Conservation (phyloP, 2,113 vertebrate species). For the Rhynchopsitta pachyrhyncha region DNA sequence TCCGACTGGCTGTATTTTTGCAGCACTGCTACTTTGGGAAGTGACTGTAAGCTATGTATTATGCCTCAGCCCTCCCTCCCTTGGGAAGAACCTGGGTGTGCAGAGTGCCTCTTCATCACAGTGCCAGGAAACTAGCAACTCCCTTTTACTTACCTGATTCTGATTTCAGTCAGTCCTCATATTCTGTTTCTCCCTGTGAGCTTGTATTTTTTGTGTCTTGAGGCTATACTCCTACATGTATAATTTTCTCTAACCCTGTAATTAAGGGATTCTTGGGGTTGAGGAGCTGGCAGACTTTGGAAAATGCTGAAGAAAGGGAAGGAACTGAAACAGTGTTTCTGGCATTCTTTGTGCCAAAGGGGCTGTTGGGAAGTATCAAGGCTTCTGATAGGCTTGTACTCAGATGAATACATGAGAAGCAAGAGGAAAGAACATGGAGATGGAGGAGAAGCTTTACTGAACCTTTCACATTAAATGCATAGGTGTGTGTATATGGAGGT, state of each 20-base stretch:
- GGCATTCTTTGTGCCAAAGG: neutral
- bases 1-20: neutral
- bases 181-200: neutral
- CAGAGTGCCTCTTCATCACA: neutral
- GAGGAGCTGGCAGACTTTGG: neutral
- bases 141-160: neutral
- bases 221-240: neutral
- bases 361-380: neutral
- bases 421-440: fast-evolving
- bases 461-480: neutral
- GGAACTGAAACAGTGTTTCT: neutral
- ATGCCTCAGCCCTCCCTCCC: neutral
- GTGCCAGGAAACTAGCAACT: neutral
- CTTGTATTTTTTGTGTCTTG: neutral
- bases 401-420: neutral
- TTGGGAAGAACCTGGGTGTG: neutral
- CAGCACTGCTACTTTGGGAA: neutral
- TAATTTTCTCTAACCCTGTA: slow-evolving; percentile 17
- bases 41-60: neutral
- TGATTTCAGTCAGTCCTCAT: neutral
- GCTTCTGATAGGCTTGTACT: neutral
- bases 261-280: slow-evolving; percentile 18
- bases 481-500: neutral
- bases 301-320: neutral
- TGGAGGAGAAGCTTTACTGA: neutral